These are phyloP conservation scores for Stenichneumon culpator DNA, from an alignment of 2,888 invertebrate species.

Conservation along the genomic window DNA sequence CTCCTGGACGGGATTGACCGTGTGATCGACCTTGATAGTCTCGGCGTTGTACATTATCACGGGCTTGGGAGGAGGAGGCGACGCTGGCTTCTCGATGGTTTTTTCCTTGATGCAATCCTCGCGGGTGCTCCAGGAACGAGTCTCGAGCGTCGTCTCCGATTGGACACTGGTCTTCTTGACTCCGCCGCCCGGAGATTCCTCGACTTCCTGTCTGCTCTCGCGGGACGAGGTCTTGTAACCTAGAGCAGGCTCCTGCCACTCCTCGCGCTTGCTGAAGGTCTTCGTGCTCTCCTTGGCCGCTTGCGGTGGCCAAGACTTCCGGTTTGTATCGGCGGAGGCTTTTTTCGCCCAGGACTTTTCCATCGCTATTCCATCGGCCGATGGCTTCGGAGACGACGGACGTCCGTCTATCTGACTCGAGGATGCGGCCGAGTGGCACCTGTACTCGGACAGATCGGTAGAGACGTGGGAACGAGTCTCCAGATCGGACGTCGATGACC, in stretches of 20 bases:
- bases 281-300: slow-evolving; percentile 74
- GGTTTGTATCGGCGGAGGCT: slow-evolving; percentile 84
- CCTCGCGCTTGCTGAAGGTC: slow-evolving; percentile 76
- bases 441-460: slow-evolving; percentile 80
- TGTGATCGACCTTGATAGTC: slow-evolving; percentile 84
- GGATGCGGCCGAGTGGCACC: slow-evolving; percentile 79
- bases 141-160: slow-evolving; percentile 80
- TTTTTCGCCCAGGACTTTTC: slow-evolving; percentile 89
- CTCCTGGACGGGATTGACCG: slow-evolving; percentile 81
- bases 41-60: slow-evolving; percentile 85
- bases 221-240: slow-evolving; percentile 80
- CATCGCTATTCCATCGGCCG: slow-evolving; percentile 89
- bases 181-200: slow-evolving; percentile 79
- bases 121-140: slow-evolving; percentile 80
- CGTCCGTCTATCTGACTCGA: slow-evolving; percentile 76
- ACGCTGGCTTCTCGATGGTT: slow-evolving; percentile 70
- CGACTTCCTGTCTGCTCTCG: slow-evolving; percentile 78
- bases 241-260: slow-evolving; percentile 80
- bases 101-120: slow-evolving; percentile 77
- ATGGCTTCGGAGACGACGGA: slow-evolving; percentile 86
- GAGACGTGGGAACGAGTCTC: slow-evolving; percentile 81
- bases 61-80: slow-evolving; percentile 74
- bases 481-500: slow-evolving; percentile 80
- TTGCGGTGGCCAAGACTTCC: slow-evolving; percentile 86
- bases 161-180: slow-evolving; percentile 81